Evolutionary conservation across 2,113 vertebrate genomes (phyloP).

Genomic region (Mesembrinibis cayennensis): DNA sequence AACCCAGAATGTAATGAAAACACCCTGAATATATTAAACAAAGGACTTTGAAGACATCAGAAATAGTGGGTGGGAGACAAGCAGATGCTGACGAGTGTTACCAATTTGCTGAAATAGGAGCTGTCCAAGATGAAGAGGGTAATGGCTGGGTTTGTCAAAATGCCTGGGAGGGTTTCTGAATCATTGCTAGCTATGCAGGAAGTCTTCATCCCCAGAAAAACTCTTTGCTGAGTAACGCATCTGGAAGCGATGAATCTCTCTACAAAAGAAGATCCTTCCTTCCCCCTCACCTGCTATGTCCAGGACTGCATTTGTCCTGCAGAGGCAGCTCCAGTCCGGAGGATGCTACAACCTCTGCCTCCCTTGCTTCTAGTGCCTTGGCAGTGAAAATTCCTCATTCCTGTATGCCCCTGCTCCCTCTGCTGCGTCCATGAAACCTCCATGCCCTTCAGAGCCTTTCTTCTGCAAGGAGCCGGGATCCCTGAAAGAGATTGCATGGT

Average conservation of each 20-base stretch:
- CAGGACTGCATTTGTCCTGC: not conserved
- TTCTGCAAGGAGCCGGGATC: not conserved
- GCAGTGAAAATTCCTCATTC: not conserved
- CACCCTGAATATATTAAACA: conserved; percentile 50
- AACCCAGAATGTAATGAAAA: conserved; percentile 20
- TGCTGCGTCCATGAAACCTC: not conserved
- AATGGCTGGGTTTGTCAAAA: conserved; percentile 26
- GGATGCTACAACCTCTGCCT: not conserved
- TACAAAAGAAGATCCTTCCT: not conserved
- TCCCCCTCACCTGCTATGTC: not conserved
- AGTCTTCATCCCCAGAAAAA: not conserved
- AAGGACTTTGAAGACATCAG: conserved; percentile 37
- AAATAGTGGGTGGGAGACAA: conserved; percentile 39
- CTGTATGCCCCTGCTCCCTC: not conserved
- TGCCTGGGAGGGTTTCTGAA: conserved; percentile 24
- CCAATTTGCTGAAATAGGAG: conserved; percentile 47
- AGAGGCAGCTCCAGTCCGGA: not conserved
- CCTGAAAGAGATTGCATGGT: not conserved
- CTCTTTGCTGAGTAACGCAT: not conserved
- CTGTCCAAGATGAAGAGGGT: conserved; percentile 33
- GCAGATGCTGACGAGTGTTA: conserved; percentile 49
- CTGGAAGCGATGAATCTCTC: conserved; percentile 2
- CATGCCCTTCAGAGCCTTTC: not conserved
- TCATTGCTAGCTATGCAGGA: conserved; percentile 21
- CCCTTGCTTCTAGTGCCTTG: not conserved